A percentile compares a stretch with the other conserved stretches of the same genome.
These are phyloP conservation scores for Holothuria scabra DNA, from an alignment of 53 echinoderm and acorn worm genomes.

Conservation along the genomic window DNA sequence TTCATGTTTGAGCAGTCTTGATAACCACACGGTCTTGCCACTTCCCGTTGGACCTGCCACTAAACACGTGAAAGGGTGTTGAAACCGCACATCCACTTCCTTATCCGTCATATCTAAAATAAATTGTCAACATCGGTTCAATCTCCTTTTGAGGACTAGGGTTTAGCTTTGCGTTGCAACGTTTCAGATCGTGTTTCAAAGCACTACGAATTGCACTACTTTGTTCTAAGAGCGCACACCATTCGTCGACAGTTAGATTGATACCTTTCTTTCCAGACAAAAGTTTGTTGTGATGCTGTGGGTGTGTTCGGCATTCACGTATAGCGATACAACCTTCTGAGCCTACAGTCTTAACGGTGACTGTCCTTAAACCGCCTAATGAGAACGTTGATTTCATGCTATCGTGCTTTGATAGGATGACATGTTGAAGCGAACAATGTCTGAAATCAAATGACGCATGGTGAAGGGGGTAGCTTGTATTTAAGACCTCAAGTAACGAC, in stretches of 20 bases:
- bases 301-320: no score
- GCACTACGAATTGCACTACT: background rate
- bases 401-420: no score
- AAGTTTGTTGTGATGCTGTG: background rate
- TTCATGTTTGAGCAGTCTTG: no score
- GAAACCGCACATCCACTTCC: constrained; percentile 21
- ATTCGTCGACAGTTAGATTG: constrained; percentile 1
- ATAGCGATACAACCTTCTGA: no score
- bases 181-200: background rate
- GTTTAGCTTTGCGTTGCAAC: background rate
- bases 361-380: no score
- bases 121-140: background rate
- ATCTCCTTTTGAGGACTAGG: no score
- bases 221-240: background rate
- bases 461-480: no score
- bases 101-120: background rate
- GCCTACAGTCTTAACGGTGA: background rate
- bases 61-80: no score
- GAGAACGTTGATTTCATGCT: no score
- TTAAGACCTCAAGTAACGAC: no score
- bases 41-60: constrained; percentile 43
- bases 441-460: no score
- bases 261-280: constrained; percentile 8
- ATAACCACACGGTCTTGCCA: constrained; percentile 59
- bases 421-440: no score